phyloP scores from a whole-genome alignment of 2,888 invertebrate genomes.

The Charanyca ferruginea region DNA sequence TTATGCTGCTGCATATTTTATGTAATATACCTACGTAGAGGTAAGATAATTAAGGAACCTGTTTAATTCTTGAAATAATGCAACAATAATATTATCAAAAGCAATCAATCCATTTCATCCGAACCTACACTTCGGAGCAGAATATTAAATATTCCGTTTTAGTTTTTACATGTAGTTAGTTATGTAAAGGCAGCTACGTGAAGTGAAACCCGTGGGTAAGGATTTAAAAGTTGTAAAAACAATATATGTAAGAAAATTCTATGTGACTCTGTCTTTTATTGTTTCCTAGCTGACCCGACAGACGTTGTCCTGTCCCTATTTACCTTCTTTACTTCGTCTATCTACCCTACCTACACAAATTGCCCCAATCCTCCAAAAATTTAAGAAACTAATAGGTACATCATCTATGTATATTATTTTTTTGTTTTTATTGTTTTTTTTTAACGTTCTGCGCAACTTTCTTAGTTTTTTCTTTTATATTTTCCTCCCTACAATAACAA shows the following conservation, averaged over 20 bases:
- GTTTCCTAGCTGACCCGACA: no score
- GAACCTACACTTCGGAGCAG: conserved; percentile 40
- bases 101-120: conserved; percentile 15
- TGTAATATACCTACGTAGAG: not conserved
- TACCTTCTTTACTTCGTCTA: no score
- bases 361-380: no score
- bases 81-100: conserved; percentile 14
- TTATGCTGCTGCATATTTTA: not conserved
- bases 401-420: no score
- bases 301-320: no score
- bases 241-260: conserved; percentile 57
- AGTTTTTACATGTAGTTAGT: conserved; percentile 46
- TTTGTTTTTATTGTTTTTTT: no score
- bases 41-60: conserved; percentile 1
- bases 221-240: conserved; percentile 48
- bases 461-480: no score
- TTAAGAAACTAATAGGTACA: no score
- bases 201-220: conserved; percentile 44
- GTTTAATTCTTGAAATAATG: not conserved
- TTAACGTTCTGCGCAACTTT: no score
- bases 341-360: no score
- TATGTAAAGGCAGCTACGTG: conserved; percentile 53
- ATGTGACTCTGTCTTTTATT: conserved; percentile 53
- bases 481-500: no score
- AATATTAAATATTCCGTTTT: conserved; percentile 28